Percentiles rank a stretch among this genome's conserved stretches.
Conservation (phyloP, 2,113 vertebrate species). For the Seriola quinqueradiata region DNA sequence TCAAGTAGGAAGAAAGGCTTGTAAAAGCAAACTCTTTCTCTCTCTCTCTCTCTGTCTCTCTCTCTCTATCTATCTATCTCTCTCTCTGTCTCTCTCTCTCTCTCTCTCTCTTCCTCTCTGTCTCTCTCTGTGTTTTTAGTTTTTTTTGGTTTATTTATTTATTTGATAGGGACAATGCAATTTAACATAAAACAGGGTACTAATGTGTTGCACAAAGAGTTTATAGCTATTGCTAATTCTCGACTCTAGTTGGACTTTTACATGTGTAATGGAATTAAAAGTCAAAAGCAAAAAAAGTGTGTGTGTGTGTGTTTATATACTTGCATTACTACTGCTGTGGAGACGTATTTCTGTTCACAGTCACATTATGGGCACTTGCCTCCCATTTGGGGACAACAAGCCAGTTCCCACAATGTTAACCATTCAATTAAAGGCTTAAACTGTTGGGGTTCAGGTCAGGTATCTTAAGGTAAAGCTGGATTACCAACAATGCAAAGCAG, state of each 20-base stretch:
- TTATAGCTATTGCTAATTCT: too few relatives aligned
- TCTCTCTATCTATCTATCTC: too few relatives aligned
- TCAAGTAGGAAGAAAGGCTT: neutral
- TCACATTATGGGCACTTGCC: neutral
- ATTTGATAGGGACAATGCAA: too few relatives aligned
- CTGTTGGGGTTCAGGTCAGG: neutral
- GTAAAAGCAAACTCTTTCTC: neutral
- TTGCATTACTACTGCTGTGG: neutral
- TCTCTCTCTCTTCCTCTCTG: too few relatives aligned
- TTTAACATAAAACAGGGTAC: too few relatives aligned
- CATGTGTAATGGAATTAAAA: too few relatives aligned
- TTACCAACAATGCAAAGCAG: neutral
- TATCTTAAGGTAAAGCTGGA: neutral
- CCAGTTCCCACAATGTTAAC: neutral
- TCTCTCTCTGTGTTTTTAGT: too few relatives aligned
- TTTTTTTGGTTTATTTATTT: too few relatives aligned
- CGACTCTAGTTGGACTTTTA: too few relatives aligned
- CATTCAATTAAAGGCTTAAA: neutral
- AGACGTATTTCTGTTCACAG: neutral
- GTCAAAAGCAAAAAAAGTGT: too few relatives aligned
- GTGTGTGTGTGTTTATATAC: neutral
- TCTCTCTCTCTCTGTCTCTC: neutral
- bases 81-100: too few relatives aligned
- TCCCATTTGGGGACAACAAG: neutral
- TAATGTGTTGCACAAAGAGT: too few relatives aligned